Percentiles rank a stretch among this genome's conserved stretches.
Evolutionary conservation across 2,797 vertebrate genomes (phyloP).

Genomic region (Pipistrellus kuhlii): DNA sequence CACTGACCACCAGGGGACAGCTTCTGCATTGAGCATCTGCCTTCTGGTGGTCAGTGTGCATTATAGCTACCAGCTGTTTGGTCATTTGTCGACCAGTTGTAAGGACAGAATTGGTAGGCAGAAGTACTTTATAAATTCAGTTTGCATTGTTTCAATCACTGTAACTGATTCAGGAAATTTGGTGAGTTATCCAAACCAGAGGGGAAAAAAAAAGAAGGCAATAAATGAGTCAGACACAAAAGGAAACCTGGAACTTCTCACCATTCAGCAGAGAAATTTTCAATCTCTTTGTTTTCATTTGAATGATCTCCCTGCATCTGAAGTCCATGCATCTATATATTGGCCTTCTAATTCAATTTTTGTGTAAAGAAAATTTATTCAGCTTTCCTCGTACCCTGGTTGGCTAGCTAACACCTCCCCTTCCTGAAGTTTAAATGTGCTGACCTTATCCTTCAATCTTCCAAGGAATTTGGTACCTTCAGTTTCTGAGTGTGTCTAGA

Average conservation of each 20-base stretch:
- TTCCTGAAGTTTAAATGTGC: background rate
- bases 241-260: background rate
- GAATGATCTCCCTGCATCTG: background rate
- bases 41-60: too few relatives aligned
- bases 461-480: background rate
- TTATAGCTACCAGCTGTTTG: too few relatives aligned
- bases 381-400: background rate
- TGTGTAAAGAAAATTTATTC: background rate
- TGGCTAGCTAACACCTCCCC: background rate
- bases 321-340: background rate
- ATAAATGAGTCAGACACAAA: background rate
- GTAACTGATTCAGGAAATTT: background rate
- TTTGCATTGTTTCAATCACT: background rate
- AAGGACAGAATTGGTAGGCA: background rate
- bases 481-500: background rate
- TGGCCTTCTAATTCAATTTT: background rate
- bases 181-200: background rate
- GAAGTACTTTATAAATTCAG: conserved; percentile 24
- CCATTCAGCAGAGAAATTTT: background rate
- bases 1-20: too few relatives aligned
- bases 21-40: too few relatives aligned
- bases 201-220: background rate
- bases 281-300: background rate
- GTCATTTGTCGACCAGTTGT: too few relatives aligned
- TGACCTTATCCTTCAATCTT: background rate